phyloP scores from a whole-genome alignment of 1,140 invertebrate genomes.

The Oryzaephilus surinamensis region DNA sequence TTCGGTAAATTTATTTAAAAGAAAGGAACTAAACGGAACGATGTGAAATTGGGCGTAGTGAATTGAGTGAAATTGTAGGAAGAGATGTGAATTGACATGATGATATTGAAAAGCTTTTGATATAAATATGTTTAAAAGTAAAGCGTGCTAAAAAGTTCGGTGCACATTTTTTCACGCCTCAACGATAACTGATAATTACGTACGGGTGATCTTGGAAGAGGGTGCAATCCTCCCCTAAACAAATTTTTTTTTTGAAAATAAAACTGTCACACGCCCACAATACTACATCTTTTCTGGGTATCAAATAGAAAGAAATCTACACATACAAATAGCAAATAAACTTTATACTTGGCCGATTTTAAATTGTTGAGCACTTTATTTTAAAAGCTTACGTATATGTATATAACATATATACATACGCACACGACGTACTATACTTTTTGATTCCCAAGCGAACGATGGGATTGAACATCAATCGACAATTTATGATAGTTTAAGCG shows the following conservation, averaged over 20 bases:
- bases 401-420: too few species aligned
- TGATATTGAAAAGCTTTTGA: conserved; percentile 13
- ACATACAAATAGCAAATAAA: conserved; percentile 27
- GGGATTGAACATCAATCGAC: conserved; percentile 29
- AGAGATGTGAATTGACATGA: conserved; percentile 9
- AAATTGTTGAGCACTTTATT: conserved; percentile 30
- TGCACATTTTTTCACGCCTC: conserved; percentile 30
- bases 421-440: too few species aligned
- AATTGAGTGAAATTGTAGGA: conserved; percentile 8
- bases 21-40: too few species aligned
- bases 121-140: conserved; percentile 24
- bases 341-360: conserved; percentile 31
- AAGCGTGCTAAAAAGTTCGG: conserved; percentile 30
- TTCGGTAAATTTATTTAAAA: too few species aligned
- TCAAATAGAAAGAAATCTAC: conserved; percentile 4
- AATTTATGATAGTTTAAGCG: conserved; percentile 34
- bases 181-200: conserved; percentile 36
- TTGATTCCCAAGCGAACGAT: conserved; percentile 21
- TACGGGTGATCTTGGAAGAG: conserved; percentile 35
- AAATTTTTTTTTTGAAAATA: conserved; percentile 32
- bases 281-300: conserved; percentile 22
- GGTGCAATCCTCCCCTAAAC: conserved; percentile 18
- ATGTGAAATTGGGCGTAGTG: conserved; percentile 10
- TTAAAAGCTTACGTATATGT: too few species aligned
- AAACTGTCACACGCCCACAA: conserved; percentile 32